phyloP scores from a whole-genome alignment of 2,113 vertebrate species.

The Hypocryptadius cinnamomeus region DNA sequence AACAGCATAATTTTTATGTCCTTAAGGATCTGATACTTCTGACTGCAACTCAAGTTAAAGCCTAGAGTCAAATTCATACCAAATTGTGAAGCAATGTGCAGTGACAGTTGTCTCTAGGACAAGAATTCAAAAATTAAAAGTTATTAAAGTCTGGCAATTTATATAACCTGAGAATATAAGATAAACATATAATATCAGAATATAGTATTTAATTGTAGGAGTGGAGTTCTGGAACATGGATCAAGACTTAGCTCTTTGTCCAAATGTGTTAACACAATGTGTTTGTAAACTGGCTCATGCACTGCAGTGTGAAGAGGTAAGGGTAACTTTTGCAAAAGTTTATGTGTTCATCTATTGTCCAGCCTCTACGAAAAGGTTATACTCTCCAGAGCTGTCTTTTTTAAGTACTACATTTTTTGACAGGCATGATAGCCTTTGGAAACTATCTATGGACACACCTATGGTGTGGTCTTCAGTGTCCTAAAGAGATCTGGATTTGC shows the following conservation, averaged over 20 bases:
- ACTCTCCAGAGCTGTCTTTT: not conserved
- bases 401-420: not conserved
- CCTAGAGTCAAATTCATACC: not conserved
- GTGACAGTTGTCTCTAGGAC: not conserved
- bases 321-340: not conserved
- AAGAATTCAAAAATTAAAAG: not conserved
- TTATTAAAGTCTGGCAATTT: not conserved
- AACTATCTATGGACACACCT: not conserved
- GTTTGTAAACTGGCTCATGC: not conserved
- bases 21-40: not conserved
- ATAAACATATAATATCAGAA: not conserved
- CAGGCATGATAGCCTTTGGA: not conserved
- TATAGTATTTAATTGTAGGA: not conserved
- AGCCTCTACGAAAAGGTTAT: not conserved
- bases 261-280: not conserved
- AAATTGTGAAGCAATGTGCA: not conserved
- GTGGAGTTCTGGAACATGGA: not conserved
- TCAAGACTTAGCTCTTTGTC: not conserved
- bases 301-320: not conserved
- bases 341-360: not conserved
- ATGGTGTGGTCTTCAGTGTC: not conserved
- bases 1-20: not conserved
- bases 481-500: not conserved
- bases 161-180: not conserved
- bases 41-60: not conserved